phyloP scores from a whole-genome alignment of 2,797 vertebrate genomes.

The Tadarida brasiliensis region DNA sequence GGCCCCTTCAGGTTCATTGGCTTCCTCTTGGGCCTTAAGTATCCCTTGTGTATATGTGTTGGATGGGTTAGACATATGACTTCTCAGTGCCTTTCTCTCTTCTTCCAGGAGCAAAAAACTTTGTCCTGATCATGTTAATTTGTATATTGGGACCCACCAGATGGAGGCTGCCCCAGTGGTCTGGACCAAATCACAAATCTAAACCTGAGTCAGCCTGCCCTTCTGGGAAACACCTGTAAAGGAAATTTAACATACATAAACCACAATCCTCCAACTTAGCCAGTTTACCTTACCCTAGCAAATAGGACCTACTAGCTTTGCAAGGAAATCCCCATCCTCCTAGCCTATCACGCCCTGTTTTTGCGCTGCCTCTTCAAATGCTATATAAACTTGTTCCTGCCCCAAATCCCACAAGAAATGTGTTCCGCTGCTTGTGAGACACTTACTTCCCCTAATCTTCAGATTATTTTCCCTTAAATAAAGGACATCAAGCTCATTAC shows the following conservation, averaged over 20 bases:
- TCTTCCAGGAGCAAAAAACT: background rate
- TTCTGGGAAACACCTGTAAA: background rate
- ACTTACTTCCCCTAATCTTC: background rate
- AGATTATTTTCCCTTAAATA: background rate
- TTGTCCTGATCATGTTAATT: background rate
- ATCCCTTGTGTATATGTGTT: background rate
- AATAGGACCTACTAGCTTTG: background rate
- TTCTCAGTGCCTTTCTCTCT: background rate
- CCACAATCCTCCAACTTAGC: background rate
- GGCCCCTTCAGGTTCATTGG: background rate
- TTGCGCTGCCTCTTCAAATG: background rate
- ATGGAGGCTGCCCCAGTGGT: background rate
- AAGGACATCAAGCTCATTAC: background rate
- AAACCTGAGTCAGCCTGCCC: background rate
- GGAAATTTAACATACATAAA: background rate
- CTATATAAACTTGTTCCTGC: background rate
- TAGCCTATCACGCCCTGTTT: background rate
- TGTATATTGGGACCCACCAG: background rate
- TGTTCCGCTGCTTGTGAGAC: background rate
- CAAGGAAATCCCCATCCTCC: background rate
- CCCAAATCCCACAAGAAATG: background rate
- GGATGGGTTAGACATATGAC: background rate
- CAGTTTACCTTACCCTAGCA: background rate
- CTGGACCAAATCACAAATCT: background rate
- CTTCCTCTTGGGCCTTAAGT: background rate